These are phyloP conservation scores for Gambusia affinis DNA, from an alignment of 2,113 vertebrate species.

Conservation along the genomic window DNA sequence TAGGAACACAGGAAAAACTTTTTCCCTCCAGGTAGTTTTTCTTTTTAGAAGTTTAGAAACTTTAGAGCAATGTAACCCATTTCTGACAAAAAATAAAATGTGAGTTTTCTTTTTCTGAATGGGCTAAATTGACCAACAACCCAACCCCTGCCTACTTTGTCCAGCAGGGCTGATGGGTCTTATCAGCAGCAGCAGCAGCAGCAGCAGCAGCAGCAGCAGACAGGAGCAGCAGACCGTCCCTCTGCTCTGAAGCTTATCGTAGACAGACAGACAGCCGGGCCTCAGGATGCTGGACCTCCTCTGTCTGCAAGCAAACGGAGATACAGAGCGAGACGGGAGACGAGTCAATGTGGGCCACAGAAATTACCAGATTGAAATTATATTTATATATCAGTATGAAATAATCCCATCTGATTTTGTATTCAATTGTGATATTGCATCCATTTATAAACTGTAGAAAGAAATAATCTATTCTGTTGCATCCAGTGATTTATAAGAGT, in stretches of 20 bases:
- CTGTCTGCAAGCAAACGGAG: slow-evolving; percentile 19
- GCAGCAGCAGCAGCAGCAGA: not conserved
- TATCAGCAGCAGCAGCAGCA: slow-evolving; percentile 14
- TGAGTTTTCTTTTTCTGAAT: slow-evolving; percentile 15
- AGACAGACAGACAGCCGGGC: slow-evolving; percentile 12
- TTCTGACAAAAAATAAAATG: not conserved
- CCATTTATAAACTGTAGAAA: no score
- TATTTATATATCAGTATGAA: no score
- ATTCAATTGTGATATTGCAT: no score
- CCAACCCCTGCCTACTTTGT: not conserved
- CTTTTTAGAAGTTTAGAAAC: not conserved
- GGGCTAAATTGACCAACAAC: slow-evolving; percentile 22
- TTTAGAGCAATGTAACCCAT: not conserved
- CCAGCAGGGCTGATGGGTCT: not conserved
- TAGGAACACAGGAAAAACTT: no score
- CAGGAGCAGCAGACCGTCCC: slow-evolving; percentile 12
- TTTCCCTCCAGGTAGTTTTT: no score
- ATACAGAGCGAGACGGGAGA: not conserved
- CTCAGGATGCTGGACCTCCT: slow-evolving; percentile 25
- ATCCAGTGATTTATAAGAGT: no score
- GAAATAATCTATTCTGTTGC: no score
- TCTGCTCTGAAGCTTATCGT: slow-evolving; percentile 42
- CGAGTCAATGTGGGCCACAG: not conserved
- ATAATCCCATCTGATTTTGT: no score
- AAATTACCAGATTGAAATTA: not conserved